phyloP scores from a whole-genome alignment of 2,888 invertebrate species.

The Tuberolachnus salignus region DNA sequence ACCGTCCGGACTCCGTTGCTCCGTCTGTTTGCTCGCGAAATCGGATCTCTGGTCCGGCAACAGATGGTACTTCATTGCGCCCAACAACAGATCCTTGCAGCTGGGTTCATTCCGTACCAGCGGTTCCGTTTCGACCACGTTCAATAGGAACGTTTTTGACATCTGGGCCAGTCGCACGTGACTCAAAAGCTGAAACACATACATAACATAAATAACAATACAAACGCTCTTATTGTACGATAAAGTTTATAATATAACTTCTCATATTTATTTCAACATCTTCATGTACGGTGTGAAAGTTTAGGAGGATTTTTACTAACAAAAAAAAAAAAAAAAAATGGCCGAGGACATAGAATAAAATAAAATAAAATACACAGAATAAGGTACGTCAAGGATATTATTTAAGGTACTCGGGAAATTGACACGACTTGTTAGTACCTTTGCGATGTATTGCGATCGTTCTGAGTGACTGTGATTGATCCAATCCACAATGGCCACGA shows the following conservation, averaged over 20 bases:
- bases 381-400: no score
- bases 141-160: slow-evolving; percentile 72
- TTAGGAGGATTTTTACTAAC: no score
- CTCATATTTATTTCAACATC: no score
- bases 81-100: slow-evolving; percentile 71
- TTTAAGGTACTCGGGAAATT: no score
- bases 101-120: slow-evolving; percentile 70
- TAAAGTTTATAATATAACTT: no score
- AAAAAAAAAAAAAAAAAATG: no score
- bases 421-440: slow-evolving; percentile 62
- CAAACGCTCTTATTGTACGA: no score
- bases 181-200: slow-evolving; percentile 66
- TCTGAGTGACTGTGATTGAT: slow-evolving; percentile 71
- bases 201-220: background rate
- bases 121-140: slow-evolving; percentile 71
- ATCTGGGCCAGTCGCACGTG: slow-evolving; percentile 72
- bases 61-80: slow-evolving; percentile 75
- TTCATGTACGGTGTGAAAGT: no score
- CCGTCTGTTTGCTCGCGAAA: slow-evolving; percentile 69
- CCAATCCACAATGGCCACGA: slow-evolving; percentile 72
- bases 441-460: slow-evolving; percentile 68
- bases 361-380: no score
- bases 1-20: slow-evolving; percentile 71
- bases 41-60: slow-evolving; percentile 72
- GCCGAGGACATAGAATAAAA: no score